Base-by-base conservation (phyloP, 35 echinoderm and acorn worm species). In the Acanthaster planci region DNA sequence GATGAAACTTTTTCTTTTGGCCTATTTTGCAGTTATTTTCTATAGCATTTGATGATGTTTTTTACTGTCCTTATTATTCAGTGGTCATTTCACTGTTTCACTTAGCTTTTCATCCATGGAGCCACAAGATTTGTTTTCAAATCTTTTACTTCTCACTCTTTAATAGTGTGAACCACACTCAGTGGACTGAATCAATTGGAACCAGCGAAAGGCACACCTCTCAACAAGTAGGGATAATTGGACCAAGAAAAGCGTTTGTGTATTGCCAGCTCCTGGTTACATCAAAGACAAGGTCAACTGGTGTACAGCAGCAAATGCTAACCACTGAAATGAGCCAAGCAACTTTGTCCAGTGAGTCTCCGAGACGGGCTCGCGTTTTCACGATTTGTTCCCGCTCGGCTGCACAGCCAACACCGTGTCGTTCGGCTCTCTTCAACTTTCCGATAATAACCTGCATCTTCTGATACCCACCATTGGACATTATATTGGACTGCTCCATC, bases 391-490 rank as follows among this genome's bases (percentile, higher is more conserved):
- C 34, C 12, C 42, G 12, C 42, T 47, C 27, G 7, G 18, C 6
- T 21, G 57, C 34, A 72, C 64, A 26, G 14, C 22, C 18, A 2
- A 34, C 64, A 72, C 34, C 64, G 64, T 72, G 23, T 72, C 26
- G 64, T 72, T 30, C 26, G 30, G 64, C 64, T 72, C 64, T 31
- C 64, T 72, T 72, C 21, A 72, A 72, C 64, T 72, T 72, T 19
- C 64, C 34, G 26, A 72, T 72, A 72, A 72, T 72, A 31, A 72
- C 64, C 64, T 72, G 64, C 18, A 72, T 72, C 64, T 72, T 72
- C 34, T 29, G 64, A 72, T 72, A 72, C 64, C 64, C 64, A 19
- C 64, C 64, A 72, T 72, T 72, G 64, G 64, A 72, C 22, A 72
- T 72, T 10, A 72, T 35, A 72, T 30, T 72, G 64, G 64, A 72